Evolutionary conservation across 2,888 invertebrate genomes (phyloP), one percentile per base, ranked within the genome.

Genomic region (Drosophila sordidula): DNA sequence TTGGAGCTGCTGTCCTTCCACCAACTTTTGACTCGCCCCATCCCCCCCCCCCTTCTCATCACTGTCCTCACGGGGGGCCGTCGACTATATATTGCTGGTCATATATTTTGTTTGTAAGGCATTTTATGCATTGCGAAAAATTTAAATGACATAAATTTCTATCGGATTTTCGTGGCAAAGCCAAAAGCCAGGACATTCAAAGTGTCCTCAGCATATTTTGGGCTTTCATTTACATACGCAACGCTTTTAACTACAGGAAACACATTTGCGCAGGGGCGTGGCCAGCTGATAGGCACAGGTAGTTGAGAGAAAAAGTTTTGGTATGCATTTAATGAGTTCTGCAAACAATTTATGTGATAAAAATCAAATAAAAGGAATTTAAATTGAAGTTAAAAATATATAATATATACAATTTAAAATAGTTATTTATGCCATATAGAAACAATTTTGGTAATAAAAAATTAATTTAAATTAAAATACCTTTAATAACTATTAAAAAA

Each of bases 111-210:
- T 70, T 85, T 68, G 80, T 82, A 83, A 83, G 85, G 71, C 80
- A 78, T 85, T 84, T 82, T 76, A 78, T 72, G 73, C 79, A 83
- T 75, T 79, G 62, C 54, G 61, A 75, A 79, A 75, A 75, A 84
- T 86, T 86, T 81, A 86, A 84, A 86, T 78, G 70, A 83, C 78
- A 83, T 84, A 83, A 83, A 84, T 84, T 83, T 69, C 79, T 71
- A 78, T 86, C 81, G 84, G 84, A 83, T 84, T 84, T 86, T 55
- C 78, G 22, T 45, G 62, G 25, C 52, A 58, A 64, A 51, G 54
- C 61, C 63, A 14, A 51, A 38, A 42, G 55, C 46, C 61, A 51
- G 41, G 14, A 44, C 63, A 68, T 69, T 62, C 41, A 58, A 57
- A 66, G 51, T 56, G 63, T 45, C 57, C 68, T 61, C 44, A 57